phyloP scores from a whole-genome alignment of 2,797 vertebrate species.

The Leptoclinus maculatus region DNA sequence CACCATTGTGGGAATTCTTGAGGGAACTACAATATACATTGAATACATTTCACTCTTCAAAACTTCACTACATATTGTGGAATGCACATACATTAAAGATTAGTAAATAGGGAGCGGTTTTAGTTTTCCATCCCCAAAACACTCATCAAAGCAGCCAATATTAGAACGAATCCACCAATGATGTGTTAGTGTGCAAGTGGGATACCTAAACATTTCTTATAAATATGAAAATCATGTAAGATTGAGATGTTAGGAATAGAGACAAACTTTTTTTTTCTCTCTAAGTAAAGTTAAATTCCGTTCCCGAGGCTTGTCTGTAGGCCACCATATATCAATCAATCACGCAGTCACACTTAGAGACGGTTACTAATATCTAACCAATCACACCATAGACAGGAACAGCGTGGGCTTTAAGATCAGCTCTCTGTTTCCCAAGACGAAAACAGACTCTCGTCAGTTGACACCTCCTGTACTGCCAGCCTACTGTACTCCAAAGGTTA shows the following conservation, averaged over 20 bases:
- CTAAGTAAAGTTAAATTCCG: no score
- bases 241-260: no score
- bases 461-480: conserved; percentile 40
- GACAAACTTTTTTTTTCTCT: no score
- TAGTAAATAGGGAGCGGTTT: no score
- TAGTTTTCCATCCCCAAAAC: background rate
- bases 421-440: conserved; percentile 26
- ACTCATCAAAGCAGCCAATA: background rate
- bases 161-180: background rate
- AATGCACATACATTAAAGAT: no score
- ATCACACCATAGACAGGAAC: conserved; percentile 10
- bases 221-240: no score
- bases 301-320: background rate
- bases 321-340: background rate
- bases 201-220: no score
- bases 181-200: no score
- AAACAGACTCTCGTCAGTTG: conserved; percentile 19
- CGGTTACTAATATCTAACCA: background rate
- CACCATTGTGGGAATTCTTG: background rate
- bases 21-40: background rate
- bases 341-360: conserved; percentile 1
- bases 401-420: conserved; percentile 41
- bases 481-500: conserved; percentile 67
- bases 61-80: no score
- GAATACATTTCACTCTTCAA: no score